These are phyloP conservation scores for Drosophila busckii DNA, from an alignment of 1,140 invertebrate species.

Conservation along the genomic window DNA sequence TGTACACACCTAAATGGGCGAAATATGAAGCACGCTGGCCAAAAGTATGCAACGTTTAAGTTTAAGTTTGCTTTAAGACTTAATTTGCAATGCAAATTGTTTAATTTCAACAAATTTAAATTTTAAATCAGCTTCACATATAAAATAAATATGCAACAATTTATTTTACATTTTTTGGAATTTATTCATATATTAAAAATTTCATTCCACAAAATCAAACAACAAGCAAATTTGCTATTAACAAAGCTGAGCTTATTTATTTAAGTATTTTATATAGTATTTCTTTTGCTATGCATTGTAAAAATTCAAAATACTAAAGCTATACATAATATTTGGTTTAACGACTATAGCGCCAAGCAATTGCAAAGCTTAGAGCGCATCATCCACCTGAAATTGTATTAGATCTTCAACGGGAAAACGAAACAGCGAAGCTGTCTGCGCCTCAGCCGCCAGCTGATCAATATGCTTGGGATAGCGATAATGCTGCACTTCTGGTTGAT, in stretches of 20 bases:
- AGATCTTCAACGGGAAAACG: slow-evolving; percentile 75
- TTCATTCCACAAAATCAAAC: no score
- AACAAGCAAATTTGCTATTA: no score
- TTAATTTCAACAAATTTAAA: not conserved
- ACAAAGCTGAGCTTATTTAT: no score
- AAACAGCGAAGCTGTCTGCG: slow-evolving; percentile 68
- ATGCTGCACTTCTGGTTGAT: slow-evolving; percentile 29
- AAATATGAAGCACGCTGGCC: not conserved
- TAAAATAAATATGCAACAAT: slow-evolving; percentile 8
- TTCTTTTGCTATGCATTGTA: no score
- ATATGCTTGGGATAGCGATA: slow-evolving; percentile 54
- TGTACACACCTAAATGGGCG: slow-evolving; percentile 25
- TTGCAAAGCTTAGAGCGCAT: slow-evolving; percentile 57
- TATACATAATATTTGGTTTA: slow-evolving; percentile 9
- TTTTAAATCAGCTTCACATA: slow-evolving; percentile 1
- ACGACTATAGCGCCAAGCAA: slow-evolving; percentile 11
- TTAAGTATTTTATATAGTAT: no score
- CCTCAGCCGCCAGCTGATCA: slow-evolving; percentile 68
- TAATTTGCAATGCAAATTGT: not conserved
- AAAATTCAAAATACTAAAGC: slow-evolving; percentile 2
- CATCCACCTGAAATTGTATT: slow-evolving; percentile 75
- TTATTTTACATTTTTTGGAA: slow-evolving; percentile 16
- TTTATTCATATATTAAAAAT: no score
- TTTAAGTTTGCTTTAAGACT: no score
- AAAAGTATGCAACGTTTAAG: slow-evolving; percentile 19